These are phyloP conservation scores for Sphaerodactylus townsendi DNA, from an alignment of 2,113 vertebrate species.

Conservation along the genomic window DNA sequence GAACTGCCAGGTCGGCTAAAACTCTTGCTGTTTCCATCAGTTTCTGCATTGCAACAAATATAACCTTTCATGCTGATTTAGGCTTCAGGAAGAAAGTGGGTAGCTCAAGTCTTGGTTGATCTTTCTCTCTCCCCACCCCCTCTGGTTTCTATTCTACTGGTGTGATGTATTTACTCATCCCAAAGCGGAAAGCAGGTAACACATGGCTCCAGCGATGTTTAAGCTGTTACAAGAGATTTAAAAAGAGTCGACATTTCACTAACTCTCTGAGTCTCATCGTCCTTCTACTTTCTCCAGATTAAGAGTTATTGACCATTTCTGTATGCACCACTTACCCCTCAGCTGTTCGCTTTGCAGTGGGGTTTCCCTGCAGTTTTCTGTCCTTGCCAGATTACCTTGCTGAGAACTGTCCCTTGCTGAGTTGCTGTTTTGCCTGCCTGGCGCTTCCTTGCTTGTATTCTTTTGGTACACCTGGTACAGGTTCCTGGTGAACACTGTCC, in stretches of 20 bases:
- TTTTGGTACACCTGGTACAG: too few relatives aligned
- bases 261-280: constrained; percentile 27
- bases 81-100: constrained; percentile 3
- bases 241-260: not conserved
- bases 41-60: constrained; percentile 31
- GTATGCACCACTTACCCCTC: too few relatives aligned
- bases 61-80: constrained; percentile 31
- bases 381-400: too few relatives aligned
- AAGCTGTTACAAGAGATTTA: constrained; percentile 11
- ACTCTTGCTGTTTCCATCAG: not conserved
- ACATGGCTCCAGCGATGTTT: not conserved
- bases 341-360: too few relatives aligned
- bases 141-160: not conserved
- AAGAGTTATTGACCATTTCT: not conserved
- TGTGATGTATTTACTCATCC: not conserved
- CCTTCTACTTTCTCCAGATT: not conserved
- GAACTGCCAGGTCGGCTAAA: constrained; percentile 10
- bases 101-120: constrained; percentile 10
- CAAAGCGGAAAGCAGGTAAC: constrained; percentile 18
- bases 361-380: too few relatives aligned
- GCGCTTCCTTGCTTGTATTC: too few relatives aligned
- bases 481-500: not conserved
- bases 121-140: constrained; percentile 17
- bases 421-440: too few relatives aligned
- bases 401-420: too few relatives aligned